Evolutionary conservation across 2,797 vertebrate species (phyloP).

Genomic region (Peromyscus eremicus): DNA sequence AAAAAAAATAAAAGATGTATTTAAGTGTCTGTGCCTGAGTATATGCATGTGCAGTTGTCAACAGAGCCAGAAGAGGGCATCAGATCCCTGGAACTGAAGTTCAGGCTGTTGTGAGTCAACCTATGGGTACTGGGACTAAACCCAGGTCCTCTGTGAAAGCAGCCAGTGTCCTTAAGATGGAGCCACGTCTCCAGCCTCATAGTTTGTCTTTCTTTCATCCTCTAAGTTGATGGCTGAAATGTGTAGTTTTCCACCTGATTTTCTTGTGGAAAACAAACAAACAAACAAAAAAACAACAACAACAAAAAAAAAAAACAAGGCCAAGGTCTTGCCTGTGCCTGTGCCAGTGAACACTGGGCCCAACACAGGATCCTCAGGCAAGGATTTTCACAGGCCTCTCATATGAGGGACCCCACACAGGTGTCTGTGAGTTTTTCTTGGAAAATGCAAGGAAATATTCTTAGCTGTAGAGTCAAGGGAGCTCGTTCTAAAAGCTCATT

Average conservation of each 20-base stretch:
- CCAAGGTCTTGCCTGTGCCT: neutral
- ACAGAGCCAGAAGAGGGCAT: neutral
- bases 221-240: neutral
- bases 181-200: neutral
- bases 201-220: neutral
- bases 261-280: neutral
- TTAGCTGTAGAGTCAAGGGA: neutral
- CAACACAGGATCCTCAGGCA: neutral
- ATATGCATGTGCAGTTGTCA: neutral
- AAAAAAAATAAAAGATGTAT: neutral
- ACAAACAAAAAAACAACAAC: neutral
- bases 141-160: neutral
- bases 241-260: neutral
- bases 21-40: neutral
- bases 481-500: conserved; percentile 22
- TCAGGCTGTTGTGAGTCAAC: neutral
- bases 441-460: neutral
- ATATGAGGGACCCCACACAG: neutral
- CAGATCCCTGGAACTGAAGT: neutral
- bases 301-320: neutral
- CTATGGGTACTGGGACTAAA: neutral
- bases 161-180: neutral
- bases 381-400: neutral
- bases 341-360: neutral
- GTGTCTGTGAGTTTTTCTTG: neutral